A percentile compares a stretch with the other conserved stretches of the same genome.
phyloP scores from a whole-genome alignment of 92 coral and sea anemone genomes.

The Micromussa lordhowensis region DNA sequence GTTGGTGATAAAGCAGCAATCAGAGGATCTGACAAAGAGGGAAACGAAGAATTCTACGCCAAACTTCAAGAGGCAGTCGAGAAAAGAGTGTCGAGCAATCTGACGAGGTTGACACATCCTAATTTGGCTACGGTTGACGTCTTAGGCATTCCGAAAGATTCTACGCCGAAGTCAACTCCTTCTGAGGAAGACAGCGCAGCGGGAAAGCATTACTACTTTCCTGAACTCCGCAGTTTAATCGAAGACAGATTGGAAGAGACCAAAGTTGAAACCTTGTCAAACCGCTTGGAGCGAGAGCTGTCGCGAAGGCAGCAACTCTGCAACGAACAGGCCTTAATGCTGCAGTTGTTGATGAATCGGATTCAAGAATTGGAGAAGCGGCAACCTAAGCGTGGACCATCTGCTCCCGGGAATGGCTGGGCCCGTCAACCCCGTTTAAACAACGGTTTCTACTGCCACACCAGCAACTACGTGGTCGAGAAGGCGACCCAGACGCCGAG shows the following conservation, averaged over 20 bases:
- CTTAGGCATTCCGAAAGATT: not conserved
- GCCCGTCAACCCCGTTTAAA: constrained; percentile 6
- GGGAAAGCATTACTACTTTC: constrained; percentile 31
- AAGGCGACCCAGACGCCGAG: constrained; percentile 83
- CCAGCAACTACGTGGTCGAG: constrained; percentile 73
- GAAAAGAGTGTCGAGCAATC: constrained; percentile 37
- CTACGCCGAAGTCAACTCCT: constrained; percentile 30
- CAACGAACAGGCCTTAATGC: constrained; percentile 59
- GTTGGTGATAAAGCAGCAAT: constrained; percentile 2
- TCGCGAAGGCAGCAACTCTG: constrained; percentile 26
- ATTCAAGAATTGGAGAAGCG: constrained; percentile 74
- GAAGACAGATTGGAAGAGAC: constrained; percentile 70
- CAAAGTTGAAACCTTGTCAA: constrained; percentile 66
- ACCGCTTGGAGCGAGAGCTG: constrained; percentile 66
- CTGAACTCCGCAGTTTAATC: constrained; percentile 59
- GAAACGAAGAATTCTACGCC: constrained; percentile 7
- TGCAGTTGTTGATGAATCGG: constrained; percentile 61
- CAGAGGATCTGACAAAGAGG: constrained; percentile 16
- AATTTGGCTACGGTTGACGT: constrained; percentile 19
- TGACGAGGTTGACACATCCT: constrained; percentile 31
- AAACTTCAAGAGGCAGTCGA: constrained; percentile 42
- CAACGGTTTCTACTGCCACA: constrained; percentile 25
- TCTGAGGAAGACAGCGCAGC: not conserved
- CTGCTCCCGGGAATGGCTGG: constrained; percentile 17
- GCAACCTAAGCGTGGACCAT: constrained; percentile 26